phyloP scores from a whole-genome alignment of 37 sponge, comb jelly and placozoan genomes.

The Hexactinellida sp. region DNA sequence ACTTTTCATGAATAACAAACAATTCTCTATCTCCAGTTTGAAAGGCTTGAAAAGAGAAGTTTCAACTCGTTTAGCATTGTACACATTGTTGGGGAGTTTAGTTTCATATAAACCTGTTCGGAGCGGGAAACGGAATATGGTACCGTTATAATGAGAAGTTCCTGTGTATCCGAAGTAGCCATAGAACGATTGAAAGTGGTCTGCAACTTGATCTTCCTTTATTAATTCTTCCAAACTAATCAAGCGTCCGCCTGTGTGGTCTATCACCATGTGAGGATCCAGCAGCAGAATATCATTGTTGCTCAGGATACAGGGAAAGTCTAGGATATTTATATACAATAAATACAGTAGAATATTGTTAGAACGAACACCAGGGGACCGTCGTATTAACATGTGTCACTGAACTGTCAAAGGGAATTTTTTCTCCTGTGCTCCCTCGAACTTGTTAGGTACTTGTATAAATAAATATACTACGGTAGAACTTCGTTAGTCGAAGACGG shows the following conservation, averaged over 20 bases:
- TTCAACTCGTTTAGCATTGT: not conserved
- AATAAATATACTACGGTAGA: too few species aligned
- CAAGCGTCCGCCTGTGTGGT: not conserved
- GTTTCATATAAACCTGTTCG: conserved; percentile 5
- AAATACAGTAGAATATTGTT: too few species aligned
- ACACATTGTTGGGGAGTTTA: not conserved
- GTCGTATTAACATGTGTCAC: too few species aligned
- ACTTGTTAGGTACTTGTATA: too few species aligned
- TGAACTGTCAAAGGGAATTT: too few species aligned
- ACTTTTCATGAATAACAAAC: not conserved
- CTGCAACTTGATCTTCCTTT: not conserved
- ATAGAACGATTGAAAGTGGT: not conserved
- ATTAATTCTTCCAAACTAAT: not conserved
- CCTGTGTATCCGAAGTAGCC: not conserved
- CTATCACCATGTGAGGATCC: conserved; percentile 1
- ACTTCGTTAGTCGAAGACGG: too few species aligned
- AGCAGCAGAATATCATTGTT: not conserved
- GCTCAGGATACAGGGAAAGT: conserved; percentile 6
- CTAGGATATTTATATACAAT: not conserved
- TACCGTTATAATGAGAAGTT: not conserved
- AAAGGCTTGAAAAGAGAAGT: not conserved
- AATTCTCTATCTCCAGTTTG: conserved; percentile 1
- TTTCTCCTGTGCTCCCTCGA: too few species aligned
- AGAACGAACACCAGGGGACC: too few species aligned
- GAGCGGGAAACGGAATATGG: not conserved